Percentiles rank a stretch among this genome's conserved stretches.
phyloP scores from a whole-genome alignment of 2,888 invertebrate species.

The Spialia ferax region DNA sequence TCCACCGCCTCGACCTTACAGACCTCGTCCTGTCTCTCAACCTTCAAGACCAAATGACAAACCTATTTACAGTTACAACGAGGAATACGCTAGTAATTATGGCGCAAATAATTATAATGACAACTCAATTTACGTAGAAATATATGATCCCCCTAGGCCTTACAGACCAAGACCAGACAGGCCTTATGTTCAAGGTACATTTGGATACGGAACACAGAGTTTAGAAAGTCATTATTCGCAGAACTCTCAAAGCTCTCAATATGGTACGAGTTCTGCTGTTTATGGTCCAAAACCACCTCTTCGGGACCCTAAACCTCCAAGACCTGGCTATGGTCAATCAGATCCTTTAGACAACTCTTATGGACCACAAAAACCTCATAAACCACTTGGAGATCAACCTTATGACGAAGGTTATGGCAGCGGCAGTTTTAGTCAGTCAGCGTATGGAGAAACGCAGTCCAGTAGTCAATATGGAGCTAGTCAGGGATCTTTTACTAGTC shows the following conservation, averaged over 20 bases:
- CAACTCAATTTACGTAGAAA: conserved; percentile 72
- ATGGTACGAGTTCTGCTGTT: conserved; percentile 40
- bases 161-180: conserved; percentile 61
- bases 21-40: conserved; percentile 36
- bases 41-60: conserved; percentile 57
- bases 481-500: conserved; percentile 39
- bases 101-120: conserved; percentile 63
- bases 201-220: conserved; percentile 54
- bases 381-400: conserved; percentile 44
- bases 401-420: conserved; percentile 43
- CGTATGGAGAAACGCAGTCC: conserved; percentile 46
- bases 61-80: conserved; percentile 61
- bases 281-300: conserved; percentile 43
- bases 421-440: conserved; percentile 46
- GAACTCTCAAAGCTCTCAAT: conserved; percentile 46
- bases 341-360: conserved; percentile 12
- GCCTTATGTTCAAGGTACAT: conserved; percentile 54
- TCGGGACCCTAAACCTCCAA: conserved; percentile 42
- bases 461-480: conserved; percentile 40
- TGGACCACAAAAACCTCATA: conserved; percentile 29
- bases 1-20: conserved; percentile 57
- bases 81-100: conserved; percentile 69
- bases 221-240: conserved; percentile 61
- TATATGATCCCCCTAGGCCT: conserved; percentile 72
- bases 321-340: conserved; percentile 40